Evolutionary conservation across 2,113 vertebrate genomes (phyloP).

Genomic region (Corythornis vintsioides): DNA sequence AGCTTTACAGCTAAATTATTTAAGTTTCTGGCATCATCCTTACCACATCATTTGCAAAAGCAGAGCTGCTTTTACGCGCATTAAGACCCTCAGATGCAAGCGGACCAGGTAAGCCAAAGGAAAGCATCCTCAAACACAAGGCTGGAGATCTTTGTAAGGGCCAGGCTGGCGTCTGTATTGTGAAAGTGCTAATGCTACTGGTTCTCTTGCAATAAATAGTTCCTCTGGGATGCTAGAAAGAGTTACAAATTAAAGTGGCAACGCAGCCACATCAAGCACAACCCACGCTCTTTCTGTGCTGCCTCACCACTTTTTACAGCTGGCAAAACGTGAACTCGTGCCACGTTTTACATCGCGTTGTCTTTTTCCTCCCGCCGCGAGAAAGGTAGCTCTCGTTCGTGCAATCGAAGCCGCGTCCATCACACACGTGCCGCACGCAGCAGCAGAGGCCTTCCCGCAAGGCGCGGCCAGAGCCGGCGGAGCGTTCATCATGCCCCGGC

Average conservation of each 20-base stretch:
- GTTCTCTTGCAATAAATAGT: rapidly evolving
- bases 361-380: rapidly evolving
- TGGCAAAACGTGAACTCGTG: background rate
- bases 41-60: background rate
- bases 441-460: background rate
- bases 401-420: rapidly evolving
- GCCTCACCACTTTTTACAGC: background rate
- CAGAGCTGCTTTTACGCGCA: background rate
- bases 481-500: rapidly evolving
- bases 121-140: background rate
- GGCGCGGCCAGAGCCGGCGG: rapidly evolving
- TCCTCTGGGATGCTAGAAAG: rapidly evolving
- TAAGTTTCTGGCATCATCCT: too few species aligned
- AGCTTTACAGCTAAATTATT: too few species aligned
- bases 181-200: rapidly evolving
- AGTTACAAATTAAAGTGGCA: rapidly evolving
- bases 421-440: rapidly evolving
- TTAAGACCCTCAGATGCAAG: background rate
- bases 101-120: background rate
- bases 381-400: rapidly evolving
- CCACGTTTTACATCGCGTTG: rapidly evolving
- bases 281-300: background rate
- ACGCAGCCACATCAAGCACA: background rate
- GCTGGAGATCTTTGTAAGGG: too few species aligned
- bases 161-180: rapidly evolving